Base-by-base conservation (phyloP, 2,888 invertebrate species). In the Cloeon dipterum region DNA sequence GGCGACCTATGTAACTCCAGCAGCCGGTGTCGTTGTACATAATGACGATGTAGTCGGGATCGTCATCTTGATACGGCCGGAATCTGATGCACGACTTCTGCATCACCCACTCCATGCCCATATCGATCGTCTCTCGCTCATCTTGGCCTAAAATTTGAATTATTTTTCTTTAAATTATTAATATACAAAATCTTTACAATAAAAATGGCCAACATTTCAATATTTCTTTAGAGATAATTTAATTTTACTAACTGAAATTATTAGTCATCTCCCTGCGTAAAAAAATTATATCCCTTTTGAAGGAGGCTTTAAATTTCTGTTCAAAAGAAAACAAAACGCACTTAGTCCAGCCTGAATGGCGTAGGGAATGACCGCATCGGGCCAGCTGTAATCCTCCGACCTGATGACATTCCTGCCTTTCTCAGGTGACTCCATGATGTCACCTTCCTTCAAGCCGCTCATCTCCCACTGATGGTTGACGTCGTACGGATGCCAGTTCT, bases 1-100 rank as follows among this genome's bases (percentile, higher is more conserved):
- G 54, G 21, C 66, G 58, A 1, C 75, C 75, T 3, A 75, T 70
- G 45, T 65, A 63, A 2, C 74, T 74, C 61, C 70, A 73, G 49
- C 75, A 75, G 11, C 74, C 70, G 0, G 65, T 55, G 8, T 42
- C 39, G 35, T 49, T 45, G 21, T 54, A 50, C 47, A 65, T 62
- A 41, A 73, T 58, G 13, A 59, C 54, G 11, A 75, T 55, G 52
- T 66, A 74, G 48, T n/a, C n/a, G n/a, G n/a, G n/a, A n/a, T n/a
- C n/a, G n/a, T n/a, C n/a, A n/a, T 61, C 55, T 34, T 62, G 56
- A 41, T 61, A 65, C 0, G 68, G 67, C 2, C 66, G 61, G 47
- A 76, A 74, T 37, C 63, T 58, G 36, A 76, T 56, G 49, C 75
- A 75, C 1, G 68, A 68, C 44, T 62, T 65, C 3, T 63, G 56